Base-by-base conservation (phyloP, 2,888 invertebrate species). In the Microdon myrmicae region DNA sequence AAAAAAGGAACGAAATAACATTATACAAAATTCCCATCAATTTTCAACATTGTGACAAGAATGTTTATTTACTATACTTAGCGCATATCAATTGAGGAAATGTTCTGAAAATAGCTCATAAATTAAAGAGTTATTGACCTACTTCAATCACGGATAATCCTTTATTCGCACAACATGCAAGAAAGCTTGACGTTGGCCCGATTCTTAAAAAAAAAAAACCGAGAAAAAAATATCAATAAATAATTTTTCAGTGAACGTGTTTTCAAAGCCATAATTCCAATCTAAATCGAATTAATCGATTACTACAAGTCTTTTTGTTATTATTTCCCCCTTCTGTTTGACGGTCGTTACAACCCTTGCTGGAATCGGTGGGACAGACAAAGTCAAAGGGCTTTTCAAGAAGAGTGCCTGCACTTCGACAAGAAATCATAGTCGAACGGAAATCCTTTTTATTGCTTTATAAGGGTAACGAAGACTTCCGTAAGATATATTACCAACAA, bases 271-370 rank as follows among this genome's bases (percentile, higher is more conserved):
- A 76, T 76, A 74, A 77, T 75, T 79, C 73, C 76, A 79, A 79
- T 79, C 78, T 76, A 79, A 76, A 77, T 76, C 75, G 74, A 79
- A 77, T 78, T 77, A 77, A 77, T 77, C 77, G 77, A 77, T 77
- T 77, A 78, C 73, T 72, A 73, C 70, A 64, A 64, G 41, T 53
- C 47, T 34, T 59, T 71, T 71, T 77, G 76, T 71, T 75, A 72
- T 74, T 76, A 74, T 71, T 75, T 73, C 73, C 22, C 22, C 22
- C 22, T 5, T 48, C 43, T 54, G 43, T 72, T 74, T 72, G 74
- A 74, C 73, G 76, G 44, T 6, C 37, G n/a, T 23, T 17, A 9
- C 16, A 35, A 51, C 48, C 55, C 43, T 13, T 17, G 12, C 12
- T 32, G 22, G 19, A 17, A 23, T 26, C 10, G 20, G 25, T 10